A percentile compares a stretch with the other conserved stretches of the same genome.
Conservation (phyloP, 2,797 vertebrate species). For the Martes flavigula region DNA sequence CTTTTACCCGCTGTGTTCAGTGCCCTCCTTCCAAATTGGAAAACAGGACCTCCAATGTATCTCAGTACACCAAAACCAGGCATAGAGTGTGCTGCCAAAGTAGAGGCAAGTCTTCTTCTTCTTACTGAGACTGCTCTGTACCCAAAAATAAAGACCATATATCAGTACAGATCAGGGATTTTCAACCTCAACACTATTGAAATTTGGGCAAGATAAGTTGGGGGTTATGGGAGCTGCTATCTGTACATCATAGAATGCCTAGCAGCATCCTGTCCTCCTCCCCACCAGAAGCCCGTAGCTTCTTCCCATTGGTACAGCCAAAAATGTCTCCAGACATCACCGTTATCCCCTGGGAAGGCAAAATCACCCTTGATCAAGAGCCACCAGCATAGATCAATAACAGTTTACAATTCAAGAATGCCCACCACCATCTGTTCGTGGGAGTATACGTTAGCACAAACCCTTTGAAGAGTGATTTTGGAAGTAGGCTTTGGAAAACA, state of each 20-base stretch:
- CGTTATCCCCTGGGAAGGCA: background rate
- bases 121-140: background rate
- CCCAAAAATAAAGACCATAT: background rate
- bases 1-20: background rate
- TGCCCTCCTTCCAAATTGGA: background rate
- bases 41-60: background rate
- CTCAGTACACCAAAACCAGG: background rate
- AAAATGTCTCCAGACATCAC: background rate
- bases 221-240: background rate
- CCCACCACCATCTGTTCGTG: slow-evolving; percentile 60
- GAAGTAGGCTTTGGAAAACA: slow-evolving; percentile 62
- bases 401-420: slow-evolving; percentile 36
- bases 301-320: background rate
- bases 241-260: background rate
- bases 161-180: background rate
- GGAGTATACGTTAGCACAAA: slow-evolving; percentile 46
- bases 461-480: slow-evolving; percentile 29
- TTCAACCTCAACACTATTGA: background rate
- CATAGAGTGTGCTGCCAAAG: background rate
- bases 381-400: background rate
- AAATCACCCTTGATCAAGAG: background rate
- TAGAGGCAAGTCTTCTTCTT: background rate
- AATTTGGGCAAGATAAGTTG: background rate
- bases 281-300: background rate
- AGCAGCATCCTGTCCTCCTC: background rate